These are phyloP conservation scores for Trissolcus brochymenae DNA, from an alignment of 2,888 invertebrate species.

Conservation along the genomic window DNA sequence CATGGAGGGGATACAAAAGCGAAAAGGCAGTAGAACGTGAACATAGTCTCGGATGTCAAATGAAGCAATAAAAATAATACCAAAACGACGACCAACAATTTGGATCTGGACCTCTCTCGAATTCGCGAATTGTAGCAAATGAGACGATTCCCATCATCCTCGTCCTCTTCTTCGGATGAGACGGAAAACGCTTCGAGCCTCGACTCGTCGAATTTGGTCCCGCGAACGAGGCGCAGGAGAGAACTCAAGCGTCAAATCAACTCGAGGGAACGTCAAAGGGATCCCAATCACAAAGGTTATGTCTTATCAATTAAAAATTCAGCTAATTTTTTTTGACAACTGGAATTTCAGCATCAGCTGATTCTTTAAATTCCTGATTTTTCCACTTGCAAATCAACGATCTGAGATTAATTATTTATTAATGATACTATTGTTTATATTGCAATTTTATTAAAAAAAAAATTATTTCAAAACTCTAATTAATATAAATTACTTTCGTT, in stretches of 20 bases:
- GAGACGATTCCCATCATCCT: conserved; percentile 44
- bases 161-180: conserved; percentile 64
- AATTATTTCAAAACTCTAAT: no score
- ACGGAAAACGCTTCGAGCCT: conserved; percentile 52
- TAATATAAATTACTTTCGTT: no score
- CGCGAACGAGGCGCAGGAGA: conserved; percentile 24
- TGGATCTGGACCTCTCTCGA: conserved; percentile 2
- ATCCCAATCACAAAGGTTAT: conserved; percentile 42
- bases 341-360: no score
- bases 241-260: conserved; percentile 48
- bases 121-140: conserved; percentile 20
- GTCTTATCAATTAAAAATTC: conserved; percentile 29
- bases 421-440: no score
- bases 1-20: conserved; percentile 3
- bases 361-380: no score
- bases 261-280: conserved; percentile 42
- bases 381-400: no score
- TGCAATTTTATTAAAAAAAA: no score
- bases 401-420: no score
- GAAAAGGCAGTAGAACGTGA: conserved; percentile 3
- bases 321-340: background rate
- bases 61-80: conserved; percentile 32
- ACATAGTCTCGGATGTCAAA: conserved; percentile 33
- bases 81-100: conserved; percentile 24
- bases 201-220: conserved; percentile 23